Conservation (phyloP, 53 echinoderm and acorn worm genomes). For the Paracentrotus lividus region DNA sequence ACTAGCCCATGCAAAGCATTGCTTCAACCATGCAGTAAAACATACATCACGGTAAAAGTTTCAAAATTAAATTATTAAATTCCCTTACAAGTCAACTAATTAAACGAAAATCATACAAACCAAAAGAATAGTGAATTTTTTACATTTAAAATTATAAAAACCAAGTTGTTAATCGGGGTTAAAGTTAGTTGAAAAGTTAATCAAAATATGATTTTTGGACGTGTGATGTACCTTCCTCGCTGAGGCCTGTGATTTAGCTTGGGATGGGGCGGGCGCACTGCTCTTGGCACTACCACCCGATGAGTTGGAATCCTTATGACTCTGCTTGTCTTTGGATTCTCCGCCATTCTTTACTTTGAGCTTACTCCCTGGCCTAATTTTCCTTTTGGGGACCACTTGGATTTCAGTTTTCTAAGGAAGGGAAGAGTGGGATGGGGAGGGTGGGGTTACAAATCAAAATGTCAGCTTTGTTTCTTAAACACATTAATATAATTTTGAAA, state of each 20-base stretch:
- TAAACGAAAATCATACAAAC: background rate
- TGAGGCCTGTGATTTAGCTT: slow-evolving; percentile 66
- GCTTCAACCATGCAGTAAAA: background rate
- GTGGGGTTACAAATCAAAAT: slow-evolving; percentile 3
- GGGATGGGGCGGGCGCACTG: slow-evolving; percentile 65
- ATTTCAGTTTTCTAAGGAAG: slow-evolving; percentile 66
- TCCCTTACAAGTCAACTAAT: no score
- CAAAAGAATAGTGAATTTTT: background rate
- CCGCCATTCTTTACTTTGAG: slow-evolving; percentile 82
- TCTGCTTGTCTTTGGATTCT: slow-evolving; percentile 85
- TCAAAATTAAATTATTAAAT: no score
- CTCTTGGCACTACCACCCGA: slow-evolving; percentile 83
- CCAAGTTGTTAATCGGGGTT: background rate
- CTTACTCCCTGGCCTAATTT: slow-evolving; percentile 76
- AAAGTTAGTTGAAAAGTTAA: background rate
- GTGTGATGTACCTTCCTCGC: slow-evolving; percentile 53
- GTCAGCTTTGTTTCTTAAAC: background rate
- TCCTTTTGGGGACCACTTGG: slow-evolving; percentile 73
- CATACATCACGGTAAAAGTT: no score
- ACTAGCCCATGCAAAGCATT: background rate
- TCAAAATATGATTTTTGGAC: background rate
- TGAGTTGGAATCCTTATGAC: slow-evolving; percentile 86
- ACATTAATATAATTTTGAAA: background rate
- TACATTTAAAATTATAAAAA: background rate
- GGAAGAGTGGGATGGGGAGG: background rate